Conservation (phyloP, 2,888 invertebrate species). For the Diadromus collaris region DNA sequence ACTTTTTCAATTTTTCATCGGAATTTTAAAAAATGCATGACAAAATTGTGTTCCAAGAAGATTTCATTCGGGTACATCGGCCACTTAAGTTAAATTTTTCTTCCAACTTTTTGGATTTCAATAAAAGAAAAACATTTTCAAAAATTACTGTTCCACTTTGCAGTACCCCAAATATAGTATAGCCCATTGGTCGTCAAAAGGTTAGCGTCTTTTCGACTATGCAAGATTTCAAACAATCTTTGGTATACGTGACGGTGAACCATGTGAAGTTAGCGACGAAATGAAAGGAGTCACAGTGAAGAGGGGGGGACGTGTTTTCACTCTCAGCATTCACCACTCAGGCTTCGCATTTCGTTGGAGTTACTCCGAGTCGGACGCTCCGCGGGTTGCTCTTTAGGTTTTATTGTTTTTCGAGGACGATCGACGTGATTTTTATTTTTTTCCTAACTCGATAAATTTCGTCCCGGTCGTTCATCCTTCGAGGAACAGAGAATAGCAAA, state of each 20-base stretch:
- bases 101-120: no score
- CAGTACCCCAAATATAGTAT: no score
- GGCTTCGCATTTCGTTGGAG: constrained; percentile 68
- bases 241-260: constrained; percentile 57
- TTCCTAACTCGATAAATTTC: neutral
- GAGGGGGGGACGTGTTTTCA: constrained; percentile 73
- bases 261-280: constrained; percentile 72
- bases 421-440: neutral
- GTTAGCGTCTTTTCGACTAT: neutral
- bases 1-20: no score
- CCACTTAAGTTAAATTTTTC: no score
- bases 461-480: neutral
- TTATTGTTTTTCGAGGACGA: constrained; percentile 50
- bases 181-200: no score
- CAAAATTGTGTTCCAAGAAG: no score
- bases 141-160: no score
- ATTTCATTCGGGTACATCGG: no score
- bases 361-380: constrained; percentile 50
- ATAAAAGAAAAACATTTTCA: no score
- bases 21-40: no score
- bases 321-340: constrained; percentile 73
- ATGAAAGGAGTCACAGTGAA: constrained; percentile 59
- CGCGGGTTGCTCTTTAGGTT: constrained; percentile 20
- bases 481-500: neutral
- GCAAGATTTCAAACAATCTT: constrained; percentile 5